Evolutionary conservation across 2,797 vertebrate genomes (phyloP).

Genomic region (Smutsia temminckii): DNA sequence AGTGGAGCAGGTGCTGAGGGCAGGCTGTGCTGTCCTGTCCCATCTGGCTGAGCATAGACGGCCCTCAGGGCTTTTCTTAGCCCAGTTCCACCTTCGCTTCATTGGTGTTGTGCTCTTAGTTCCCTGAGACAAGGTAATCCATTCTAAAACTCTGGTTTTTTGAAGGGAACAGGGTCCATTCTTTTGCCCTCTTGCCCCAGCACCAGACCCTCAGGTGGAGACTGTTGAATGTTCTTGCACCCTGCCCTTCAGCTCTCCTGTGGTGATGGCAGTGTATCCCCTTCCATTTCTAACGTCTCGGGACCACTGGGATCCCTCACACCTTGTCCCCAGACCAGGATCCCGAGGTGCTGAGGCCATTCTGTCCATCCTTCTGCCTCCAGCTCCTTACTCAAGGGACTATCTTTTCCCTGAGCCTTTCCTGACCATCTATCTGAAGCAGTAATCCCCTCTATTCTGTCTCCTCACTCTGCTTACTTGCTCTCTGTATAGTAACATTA

Average conservation of each 20-base stretch:
- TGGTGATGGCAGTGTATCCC: not conserved
- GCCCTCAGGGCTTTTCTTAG: conserved; percentile 22
- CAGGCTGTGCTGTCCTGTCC: not conserved
- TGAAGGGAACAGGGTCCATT: not conserved
- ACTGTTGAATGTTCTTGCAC: not conserved
- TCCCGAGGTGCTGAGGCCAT: not conserved
- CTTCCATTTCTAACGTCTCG: not conserved
- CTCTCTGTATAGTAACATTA: not conserved
- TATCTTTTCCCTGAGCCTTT: not conserved
- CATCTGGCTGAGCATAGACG: not conserved
- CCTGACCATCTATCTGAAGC: not conserved
- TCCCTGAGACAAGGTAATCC: not conserved
- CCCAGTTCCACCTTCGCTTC: not conserved
- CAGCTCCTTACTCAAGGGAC: not conserved
- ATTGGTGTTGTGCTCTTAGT: conserved; percentile 18
- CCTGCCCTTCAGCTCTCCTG: not conserved
- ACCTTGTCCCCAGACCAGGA: not conserved
- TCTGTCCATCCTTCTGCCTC: not conserved
- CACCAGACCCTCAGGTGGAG: not conserved
- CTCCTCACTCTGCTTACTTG: not conserved
- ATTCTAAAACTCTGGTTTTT: not conserved
- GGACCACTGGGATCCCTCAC: not conserved
- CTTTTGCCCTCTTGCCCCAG: not conserved
- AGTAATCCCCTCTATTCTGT: not conserved
- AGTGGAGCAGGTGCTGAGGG: not conserved